phyloP scores from a whole-genome alignment of 2,888 invertebrate genomes.

The Ramazzottius varieornatus region DNA sequence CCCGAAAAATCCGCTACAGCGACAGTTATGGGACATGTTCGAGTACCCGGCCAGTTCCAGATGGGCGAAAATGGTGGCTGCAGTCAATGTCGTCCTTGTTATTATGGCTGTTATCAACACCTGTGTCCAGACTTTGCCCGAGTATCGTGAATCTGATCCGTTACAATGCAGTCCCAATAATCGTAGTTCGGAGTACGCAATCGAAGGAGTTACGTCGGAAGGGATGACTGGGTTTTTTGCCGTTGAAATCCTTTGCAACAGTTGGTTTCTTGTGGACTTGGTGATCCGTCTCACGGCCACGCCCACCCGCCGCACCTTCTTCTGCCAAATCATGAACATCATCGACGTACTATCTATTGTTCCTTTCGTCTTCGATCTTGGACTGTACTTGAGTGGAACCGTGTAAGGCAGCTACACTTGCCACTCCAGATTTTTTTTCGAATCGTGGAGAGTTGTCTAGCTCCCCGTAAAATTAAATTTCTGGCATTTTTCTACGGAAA shows the following conservation, averaged over 20 bases:
- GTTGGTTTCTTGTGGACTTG: constrained; percentile 23
- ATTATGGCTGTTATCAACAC: constrained; percentile 20
- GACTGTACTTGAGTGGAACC: no score
- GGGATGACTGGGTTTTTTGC: constrained; percentile 15
- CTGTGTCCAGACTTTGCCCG: constrained; percentile 20
- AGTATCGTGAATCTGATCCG: not conserved
- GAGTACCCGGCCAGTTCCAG: constrained; percentile 23
- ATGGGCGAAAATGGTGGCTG: constrained; percentile 19
- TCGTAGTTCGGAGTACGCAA: not conserved
- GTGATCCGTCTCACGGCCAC: constrained; percentile 19
- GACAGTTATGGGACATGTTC: constrained; percentile 22
- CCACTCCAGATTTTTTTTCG: no score
- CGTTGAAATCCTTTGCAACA: constrained; percentile 21
- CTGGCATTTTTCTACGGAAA: constrained; percentile 9
- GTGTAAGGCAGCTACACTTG: no score
- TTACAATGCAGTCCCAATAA: no score
- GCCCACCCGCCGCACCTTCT: constrained; percentile 19
- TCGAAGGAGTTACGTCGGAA: not conserved
- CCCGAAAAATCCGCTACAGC: constrained; percentile 16
- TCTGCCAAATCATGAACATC: constrained; percentile 22
- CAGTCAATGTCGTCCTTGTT: constrained; percentile 21
- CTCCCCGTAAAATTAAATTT: no score
- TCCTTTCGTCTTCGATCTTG: constrained; percentile 22
- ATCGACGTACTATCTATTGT: constrained; percentile 22
- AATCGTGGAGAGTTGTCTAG: no score